phyloP scores from a whole-genome alignment of 37 sponge, comb jelly and placozoan species.

The Ephydatia muelleri region DNA sequence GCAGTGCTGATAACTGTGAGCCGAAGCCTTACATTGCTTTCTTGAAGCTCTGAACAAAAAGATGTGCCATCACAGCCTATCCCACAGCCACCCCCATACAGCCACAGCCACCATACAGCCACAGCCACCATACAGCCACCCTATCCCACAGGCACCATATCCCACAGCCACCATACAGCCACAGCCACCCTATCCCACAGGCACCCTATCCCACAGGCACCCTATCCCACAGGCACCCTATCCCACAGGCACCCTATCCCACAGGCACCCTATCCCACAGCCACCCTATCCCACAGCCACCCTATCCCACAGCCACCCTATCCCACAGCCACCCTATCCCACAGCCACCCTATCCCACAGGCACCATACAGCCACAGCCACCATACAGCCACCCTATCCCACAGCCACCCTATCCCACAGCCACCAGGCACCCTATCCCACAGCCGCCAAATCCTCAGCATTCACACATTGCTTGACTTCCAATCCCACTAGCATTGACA shows the following conservation, averaged over 20 bases:
- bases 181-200: no score
- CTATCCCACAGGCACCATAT: not conserved
- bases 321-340: no score
- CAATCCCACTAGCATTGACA: no score
- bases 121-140: not conserved
- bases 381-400: no score
- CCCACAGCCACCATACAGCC: not conserved
- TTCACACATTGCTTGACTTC: no score
- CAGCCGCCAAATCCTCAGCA: not conserved
- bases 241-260: no score
- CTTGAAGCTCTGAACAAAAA: slow-evolving; percentile 63
- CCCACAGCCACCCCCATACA: not conserved
- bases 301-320: not conserved
- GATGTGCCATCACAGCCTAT: not conserved
- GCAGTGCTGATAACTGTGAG: slow-evolving; percentile 94
- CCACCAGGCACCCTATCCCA: not conserved
- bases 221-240: no score
- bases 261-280: not conserved
- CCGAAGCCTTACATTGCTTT: slow-evolving; percentile 89
- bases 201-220: no score
- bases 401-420: no score
- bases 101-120: not conserved
- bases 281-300: not conserved
- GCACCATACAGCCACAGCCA: no score
- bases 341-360: no score